Evolutionary conservation across 2,888 invertebrate species (phyloP).

Genomic region (Tetragonisca angustula): DNA sequence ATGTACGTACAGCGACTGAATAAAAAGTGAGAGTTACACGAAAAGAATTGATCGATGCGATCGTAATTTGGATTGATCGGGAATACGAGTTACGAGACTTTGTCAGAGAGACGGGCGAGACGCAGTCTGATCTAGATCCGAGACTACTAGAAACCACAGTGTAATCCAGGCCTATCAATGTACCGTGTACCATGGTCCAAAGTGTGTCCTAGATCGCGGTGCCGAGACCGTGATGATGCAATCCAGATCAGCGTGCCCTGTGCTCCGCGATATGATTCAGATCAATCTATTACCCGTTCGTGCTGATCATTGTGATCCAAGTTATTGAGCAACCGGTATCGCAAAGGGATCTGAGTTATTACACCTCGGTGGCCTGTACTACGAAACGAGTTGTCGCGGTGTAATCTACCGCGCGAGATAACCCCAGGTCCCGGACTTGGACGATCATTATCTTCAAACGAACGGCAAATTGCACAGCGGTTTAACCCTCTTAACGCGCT

Average conservation of each 20-base stretch:
- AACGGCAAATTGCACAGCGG: not conserved
- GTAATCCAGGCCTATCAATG: slow-evolving; percentile 29
- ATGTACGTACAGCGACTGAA: no score
- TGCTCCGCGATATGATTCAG: slow-evolving; percentile 21
- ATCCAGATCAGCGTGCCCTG: slow-evolving; percentile 8
- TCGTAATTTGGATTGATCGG: not conserved
- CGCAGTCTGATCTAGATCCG: slow-evolving; percentile 18
- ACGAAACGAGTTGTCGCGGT: not conserved
- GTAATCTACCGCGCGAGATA: not conserved
- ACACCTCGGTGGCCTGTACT: not conserved
- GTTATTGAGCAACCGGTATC: slow-evolving; percentile 32
- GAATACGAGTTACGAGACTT: not conserved
- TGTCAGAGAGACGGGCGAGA: not conserved
- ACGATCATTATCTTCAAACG: not conserved
- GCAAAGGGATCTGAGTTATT: slow-evolving; percentile 26
- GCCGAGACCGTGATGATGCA: slow-evolving; percentile 15
- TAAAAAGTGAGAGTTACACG: not conserved
- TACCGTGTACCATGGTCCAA: slow-evolving; percentile 3
- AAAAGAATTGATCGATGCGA: not conserved
- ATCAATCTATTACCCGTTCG: slow-evolving; percentile 27
- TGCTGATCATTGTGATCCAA: slow-evolving; percentile 30
- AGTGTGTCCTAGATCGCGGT: slow-evolving; percentile 16
- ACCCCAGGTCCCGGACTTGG: no score
- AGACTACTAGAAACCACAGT: slow-evolving; percentile 13
- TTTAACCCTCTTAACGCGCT: not conserved